A percentile compares a stretch with the other conserved stretches of the same genome.
Evolutionary conservation across 2,113 vertebrate genomes (phyloP).

Genomic region (rat (Rattus norvegicus)): GRCr8 NC_086025.1:130755501-130756000

Average conservation of each 20-base stretch:
- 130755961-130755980: not conserved
- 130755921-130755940: not conserved
- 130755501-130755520: slow-evolving; percentile 93
- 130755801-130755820: not conserved
- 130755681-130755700: not conserved
- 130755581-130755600: not conserved
- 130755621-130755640: not conserved
- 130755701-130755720: too few species aligned
- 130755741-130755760: not conserved
- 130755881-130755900: not conserved
- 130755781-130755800: not conserved
- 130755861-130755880: not conserved
- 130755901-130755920: not conserved
- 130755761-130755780: not conserved
- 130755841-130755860: not conserved
- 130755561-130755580: slow-evolving; percentile 89
- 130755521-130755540: slow-evolving; percentile 88
- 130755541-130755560: slow-evolving; percentile 88
- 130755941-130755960: not conserved
- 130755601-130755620: fast-evolving
- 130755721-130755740: too few species aligned
- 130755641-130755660: not conserved
- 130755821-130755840: not conserved
- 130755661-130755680: not conserved
- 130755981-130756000: not conserved